Base-by-base conservation (phyloP, 2,888 invertebrate species). In the Trilocha varians region DNA sequence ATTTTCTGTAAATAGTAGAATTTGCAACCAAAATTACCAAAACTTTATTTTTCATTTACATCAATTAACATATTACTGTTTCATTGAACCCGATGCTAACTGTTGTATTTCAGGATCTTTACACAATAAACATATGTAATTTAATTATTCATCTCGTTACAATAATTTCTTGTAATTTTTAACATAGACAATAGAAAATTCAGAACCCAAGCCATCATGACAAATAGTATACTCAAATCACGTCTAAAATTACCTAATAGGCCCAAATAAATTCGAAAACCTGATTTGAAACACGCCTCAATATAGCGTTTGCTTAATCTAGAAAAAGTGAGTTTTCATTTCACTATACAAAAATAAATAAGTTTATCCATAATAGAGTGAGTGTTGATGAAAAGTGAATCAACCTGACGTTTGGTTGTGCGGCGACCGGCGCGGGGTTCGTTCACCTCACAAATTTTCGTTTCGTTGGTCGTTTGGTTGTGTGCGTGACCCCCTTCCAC, bases 381-480 rank as follows among this genome's bases (percentile, higher is more conserved):
- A 71, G 59, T 65, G 78, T 71, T 69, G 78, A 83, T 82, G 83
- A 85, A 85, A 85, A 85, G 84, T 85, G 84, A 85, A 83, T 83
- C 84, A 84, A 80, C 75, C 74, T 80, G 79, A 74, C 70, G 73
- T 73, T 78, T 74, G 62, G 69, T 70, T 67, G 74, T 65, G 78
- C 82, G 84, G 85, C 80, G 78, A 80, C 74, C 76, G 57, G 70
- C 74, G 85, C 76, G 57, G 70, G 73, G 86, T 77, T 75, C 83
- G 69, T 79, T 80, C 76, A 84, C 79, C 85, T 77, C 74, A 77
- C 84, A 77, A 85, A 86, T 86, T 85, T 85, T 85, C 77, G 82
- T 84, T 83, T 83, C 82, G 78, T 84, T 82, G 74, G 78, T 68
- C 70, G 63, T 66, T 59, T 65, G 59, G 69, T 62, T 55, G 71